Conservation (phyloP, 2,888 invertebrate species). For the Phyto melanocephala region DNA sequence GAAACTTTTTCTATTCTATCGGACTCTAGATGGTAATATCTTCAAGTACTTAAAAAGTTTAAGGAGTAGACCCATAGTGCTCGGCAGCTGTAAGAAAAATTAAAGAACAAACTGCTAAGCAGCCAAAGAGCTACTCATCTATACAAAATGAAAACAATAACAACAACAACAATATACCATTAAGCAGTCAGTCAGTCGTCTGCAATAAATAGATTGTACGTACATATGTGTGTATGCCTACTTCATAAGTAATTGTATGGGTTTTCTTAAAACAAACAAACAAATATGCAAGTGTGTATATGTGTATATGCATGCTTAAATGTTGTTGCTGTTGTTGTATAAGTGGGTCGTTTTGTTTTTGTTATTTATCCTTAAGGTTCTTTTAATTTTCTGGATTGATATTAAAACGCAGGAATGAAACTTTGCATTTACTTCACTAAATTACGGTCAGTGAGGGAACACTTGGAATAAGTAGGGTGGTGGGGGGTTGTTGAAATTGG, state of each 20-base stretch:
- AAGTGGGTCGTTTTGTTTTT: conserved; percentile 58
- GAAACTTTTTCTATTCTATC: no score
- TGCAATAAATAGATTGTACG: not conserved
- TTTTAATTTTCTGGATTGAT: conserved; percentile 57
- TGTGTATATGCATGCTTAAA: not conserved
- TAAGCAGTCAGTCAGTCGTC: not conserved
- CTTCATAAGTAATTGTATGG: no score
- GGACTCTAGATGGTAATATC: no score
- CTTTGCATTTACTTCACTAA: conserved; percentile 30
- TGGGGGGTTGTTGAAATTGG: not conserved
- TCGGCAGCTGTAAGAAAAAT: conserved; percentile 1
- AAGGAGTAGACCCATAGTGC: not conserved
- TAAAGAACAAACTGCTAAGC: conserved; percentile 28
- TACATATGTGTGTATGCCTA: no score
- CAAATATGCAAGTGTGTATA: not conserved
- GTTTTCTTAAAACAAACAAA: not conserved
- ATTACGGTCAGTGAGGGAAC: not conserved
- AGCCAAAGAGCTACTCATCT: conserved; percentile 11
- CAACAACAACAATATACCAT: not conserved
- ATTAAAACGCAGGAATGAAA: conserved; percentile 14
- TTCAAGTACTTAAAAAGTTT: no score
- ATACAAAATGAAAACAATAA: not conserved
- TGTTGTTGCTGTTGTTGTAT: conserved; percentile 27
- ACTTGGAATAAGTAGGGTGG: not conserved
- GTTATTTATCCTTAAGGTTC: conserved; percentile 40